Evolutionary conservation across 2,888 invertebrate genomes (phyloP).

Genomic region (Eucera pruinosa): DNA sequence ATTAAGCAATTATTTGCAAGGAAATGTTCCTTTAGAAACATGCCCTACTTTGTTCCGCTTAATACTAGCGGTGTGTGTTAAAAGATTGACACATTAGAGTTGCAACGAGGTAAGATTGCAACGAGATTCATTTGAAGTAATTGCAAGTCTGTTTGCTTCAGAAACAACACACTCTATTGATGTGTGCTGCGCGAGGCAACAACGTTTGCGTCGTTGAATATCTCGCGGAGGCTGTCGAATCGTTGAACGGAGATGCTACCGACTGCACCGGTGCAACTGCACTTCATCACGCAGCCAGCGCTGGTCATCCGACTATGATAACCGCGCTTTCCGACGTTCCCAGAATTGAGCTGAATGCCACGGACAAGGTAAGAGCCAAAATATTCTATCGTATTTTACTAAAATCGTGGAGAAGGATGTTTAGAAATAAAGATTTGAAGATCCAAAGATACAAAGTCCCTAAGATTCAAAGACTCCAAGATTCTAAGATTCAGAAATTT

Average conservation of each 20-base stretch:
- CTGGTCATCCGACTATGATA: slow-evolving; percentile 89
- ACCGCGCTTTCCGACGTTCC: slow-evolving; percentile 86
- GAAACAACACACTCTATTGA: slow-evolving; percentile 90
- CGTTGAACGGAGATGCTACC: slow-evolving; percentile 87
- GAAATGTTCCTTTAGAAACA: too few relatives aligned
- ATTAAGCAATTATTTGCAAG: too few relatives aligned
- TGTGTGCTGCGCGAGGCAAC: slow-evolving; percentile 91
- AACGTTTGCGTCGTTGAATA: slow-evolving; percentile 86
- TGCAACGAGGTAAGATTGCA: not conserved
- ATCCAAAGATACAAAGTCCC: too few relatives aligned
- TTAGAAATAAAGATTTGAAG: too few relatives aligned
- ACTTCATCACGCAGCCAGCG: slow-evolving; percentile 90
- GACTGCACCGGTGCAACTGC: slow-evolving; percentile 91
- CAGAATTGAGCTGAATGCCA: slow-evolving; percentile 88
- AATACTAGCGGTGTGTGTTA: too few relatives aligned
- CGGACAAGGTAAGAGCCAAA: slow-evolving; percentile 87
- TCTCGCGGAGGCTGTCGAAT: slow-evolving; percentile 86
- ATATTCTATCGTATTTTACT: not conserved
- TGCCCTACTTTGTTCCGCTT: too few relatives aligned
- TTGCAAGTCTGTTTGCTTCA: slow-evolving; percentile 78
- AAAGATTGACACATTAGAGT: too few relatives aligned
- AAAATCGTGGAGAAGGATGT: too few relatives aligned
- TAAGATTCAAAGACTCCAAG: too few relatives aligned
- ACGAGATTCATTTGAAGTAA: slow-evolving; percentile 10
- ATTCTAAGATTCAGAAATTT: too few relatives aligned